phyloP scores from a whole-genome alignment of 1,140 invertebrate species.

The Lethocerus indicus region DNA sequence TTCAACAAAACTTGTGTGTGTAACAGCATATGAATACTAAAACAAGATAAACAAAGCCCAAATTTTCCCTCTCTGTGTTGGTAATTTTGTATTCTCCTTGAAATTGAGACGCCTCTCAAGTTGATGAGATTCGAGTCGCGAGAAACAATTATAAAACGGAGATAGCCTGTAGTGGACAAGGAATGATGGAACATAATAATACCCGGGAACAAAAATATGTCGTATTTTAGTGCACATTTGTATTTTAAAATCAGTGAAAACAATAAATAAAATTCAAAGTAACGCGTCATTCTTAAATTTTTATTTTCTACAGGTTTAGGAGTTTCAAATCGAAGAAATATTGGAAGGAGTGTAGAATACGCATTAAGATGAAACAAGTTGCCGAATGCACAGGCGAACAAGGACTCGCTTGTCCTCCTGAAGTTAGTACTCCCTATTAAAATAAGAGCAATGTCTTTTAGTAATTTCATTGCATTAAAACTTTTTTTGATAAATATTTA shows the following conservation, averaged over 20 bases:
- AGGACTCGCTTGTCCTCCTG: background rate
- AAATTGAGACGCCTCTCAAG: no score
- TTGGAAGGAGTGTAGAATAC: background rate
- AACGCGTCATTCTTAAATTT: background rate
- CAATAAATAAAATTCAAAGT: background rate
- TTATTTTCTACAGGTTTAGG: background rate
- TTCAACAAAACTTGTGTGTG: no score
- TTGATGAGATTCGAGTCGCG: no score
- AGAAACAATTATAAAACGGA: no score
- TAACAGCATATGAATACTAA: no score
- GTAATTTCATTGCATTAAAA: background rate
- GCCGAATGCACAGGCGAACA: background rate
- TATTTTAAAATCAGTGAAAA: background rate
- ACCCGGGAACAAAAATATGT: background rate
- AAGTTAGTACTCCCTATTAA: background rate
- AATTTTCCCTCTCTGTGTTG: no score
- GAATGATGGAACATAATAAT: no score
- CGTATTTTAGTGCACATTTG: background rate
- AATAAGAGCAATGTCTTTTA: background rate
- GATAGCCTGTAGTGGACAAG: no score
- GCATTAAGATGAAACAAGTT: constrained; percentile 5
- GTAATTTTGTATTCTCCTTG: no score
- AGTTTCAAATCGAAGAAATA: background rate
- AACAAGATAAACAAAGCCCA: no score
- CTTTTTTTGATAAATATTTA: background rate